Conservation (phyloP, 2,797 vertebrate species). For the Microctenopoma steveboyesi region DNA sequence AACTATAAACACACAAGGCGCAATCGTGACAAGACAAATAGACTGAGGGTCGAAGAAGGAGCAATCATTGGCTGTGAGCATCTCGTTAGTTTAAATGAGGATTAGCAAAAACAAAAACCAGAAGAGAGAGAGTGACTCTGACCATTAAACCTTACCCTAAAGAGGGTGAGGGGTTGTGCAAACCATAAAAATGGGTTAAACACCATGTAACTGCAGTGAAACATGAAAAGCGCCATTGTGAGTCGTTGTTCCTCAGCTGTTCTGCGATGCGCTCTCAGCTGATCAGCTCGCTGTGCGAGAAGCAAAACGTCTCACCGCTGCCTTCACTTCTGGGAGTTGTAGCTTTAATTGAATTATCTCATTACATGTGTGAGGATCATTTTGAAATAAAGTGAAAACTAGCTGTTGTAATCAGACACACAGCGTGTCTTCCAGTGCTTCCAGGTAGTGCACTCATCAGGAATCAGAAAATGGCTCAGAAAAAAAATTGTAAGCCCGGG, state of each 20-base stretch:
- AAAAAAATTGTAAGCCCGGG: not conserved
- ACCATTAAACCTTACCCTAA: conserved; percentile 47
- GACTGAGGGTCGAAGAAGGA: conserved; percentile 64
- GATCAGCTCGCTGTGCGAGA: no score
- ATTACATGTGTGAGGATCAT: no score
- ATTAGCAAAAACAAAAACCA: conserved; percentile 70
- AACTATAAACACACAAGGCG: conserved; percentile 27
- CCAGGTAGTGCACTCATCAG: not conserved
- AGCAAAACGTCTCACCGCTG: no score
- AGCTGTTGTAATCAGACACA: not conserved
- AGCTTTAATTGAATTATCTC: no score
- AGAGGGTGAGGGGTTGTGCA: conserved; percentile 42
- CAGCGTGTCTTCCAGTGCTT: not conserved
- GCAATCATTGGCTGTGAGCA: conserved; percentile 64
- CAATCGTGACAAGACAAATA: conserved; percentile 69
- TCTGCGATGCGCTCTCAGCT: no score
- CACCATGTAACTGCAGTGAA: conserved; percentile 1
- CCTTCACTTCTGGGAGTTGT: no score
- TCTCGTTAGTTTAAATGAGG: conserved; percentile 69
- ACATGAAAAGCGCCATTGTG: no score
- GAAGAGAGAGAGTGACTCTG: conserved; percentile 24
- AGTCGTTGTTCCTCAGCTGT: no score
- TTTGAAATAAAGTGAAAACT: no score
- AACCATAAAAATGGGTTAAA: conserved; percentile 35
- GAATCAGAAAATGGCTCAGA: not conserved